Percentiles rank a stretch among this genome's conserved stretches.
Evolutionary conservation across 2,888 invertebrate genomes (phyloP).

Genomic region (Cancer borealis): DNA sequence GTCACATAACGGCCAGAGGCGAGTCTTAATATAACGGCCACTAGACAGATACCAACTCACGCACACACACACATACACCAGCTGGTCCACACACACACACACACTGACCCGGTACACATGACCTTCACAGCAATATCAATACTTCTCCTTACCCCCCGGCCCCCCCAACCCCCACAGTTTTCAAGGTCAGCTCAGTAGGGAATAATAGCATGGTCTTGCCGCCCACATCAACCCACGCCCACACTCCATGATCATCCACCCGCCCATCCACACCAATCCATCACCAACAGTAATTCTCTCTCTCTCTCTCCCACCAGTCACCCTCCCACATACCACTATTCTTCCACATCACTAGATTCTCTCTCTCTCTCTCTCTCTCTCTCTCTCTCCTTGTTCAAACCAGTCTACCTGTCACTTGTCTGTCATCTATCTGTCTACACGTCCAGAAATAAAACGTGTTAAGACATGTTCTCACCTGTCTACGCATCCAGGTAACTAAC

Average conservation of each 20-base stretch:
- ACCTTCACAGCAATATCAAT: background rate
- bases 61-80: background rate
- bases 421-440: no score
- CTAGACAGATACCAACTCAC: background rate
- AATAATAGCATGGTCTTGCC: background rate
- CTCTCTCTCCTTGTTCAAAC: background rate
- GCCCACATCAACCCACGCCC: background rate
- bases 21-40: constrained; percentile 2
- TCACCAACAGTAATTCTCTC: background rate
- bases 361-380: background rate
- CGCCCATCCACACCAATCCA: no score
- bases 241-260: background rate
- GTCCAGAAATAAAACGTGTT: no score
- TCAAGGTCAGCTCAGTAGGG: background rate
- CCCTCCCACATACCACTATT: background rate
- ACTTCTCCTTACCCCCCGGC: background rate
- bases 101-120: background rate
- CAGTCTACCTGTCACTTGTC: no score
- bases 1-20: background rate
- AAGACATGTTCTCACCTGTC: no score
- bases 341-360: background rate
- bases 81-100: constrained; percentile 9
- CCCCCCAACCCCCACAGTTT: background rate
- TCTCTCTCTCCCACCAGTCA: background rate
- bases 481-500: no score